These are phyloP conservation scores for Caenorhabditis sp. DNA, from an alignment of 2,888 invertebrate species.

Conservation along the genomic window DNA sequence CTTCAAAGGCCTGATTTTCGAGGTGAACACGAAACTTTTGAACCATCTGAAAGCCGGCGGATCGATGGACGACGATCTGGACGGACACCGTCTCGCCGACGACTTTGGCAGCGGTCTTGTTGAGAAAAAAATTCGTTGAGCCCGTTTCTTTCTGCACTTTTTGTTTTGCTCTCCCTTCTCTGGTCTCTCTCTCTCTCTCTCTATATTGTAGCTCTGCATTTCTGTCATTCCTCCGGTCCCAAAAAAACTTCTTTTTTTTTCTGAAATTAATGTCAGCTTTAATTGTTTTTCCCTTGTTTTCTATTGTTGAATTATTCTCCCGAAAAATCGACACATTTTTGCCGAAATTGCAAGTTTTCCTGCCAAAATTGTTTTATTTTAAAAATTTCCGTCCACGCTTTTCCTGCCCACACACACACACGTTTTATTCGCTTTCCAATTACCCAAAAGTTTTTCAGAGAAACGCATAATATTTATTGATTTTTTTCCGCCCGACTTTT, in stretches of 20 bases:
- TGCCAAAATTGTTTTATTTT: slow-evolving; percentile 22
- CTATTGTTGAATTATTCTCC: neutral
- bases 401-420: neutral
- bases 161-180: slow-evolving; percentile 22
- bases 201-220: neutral
- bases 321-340: neutral
- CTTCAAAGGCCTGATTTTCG: slow-evolving; percentile 77
- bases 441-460: slow-evolving; percentile 27
- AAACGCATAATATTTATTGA: slow-evolving; percentile 38
- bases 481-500: too few species aligned
- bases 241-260: slow-evolving; percentile 10
- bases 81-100: slow-evolving; percentile 12
- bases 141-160: too few species aligned
- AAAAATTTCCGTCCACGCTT: slow-evolving; percentile 13
- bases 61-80: slow-evolving; percentile 28
- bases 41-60: slow-evolving; percentile 41
- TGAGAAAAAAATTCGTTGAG: neutral
- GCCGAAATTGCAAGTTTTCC: slow-evolving; percentile 13
- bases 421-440: too few species aligned
- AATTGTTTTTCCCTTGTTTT: neutral
- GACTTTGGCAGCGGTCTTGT: neutral
- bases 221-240: too few species aligned
- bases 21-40: slow-evolving; percentile 51
- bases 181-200: slow-evolving; percentile 30
- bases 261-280: slow-evolving; percentile 17